Evolutionary conservation across 2,113 vertebrate species (phyloP).

Genomic region (Verasper variegatus): DNA sequence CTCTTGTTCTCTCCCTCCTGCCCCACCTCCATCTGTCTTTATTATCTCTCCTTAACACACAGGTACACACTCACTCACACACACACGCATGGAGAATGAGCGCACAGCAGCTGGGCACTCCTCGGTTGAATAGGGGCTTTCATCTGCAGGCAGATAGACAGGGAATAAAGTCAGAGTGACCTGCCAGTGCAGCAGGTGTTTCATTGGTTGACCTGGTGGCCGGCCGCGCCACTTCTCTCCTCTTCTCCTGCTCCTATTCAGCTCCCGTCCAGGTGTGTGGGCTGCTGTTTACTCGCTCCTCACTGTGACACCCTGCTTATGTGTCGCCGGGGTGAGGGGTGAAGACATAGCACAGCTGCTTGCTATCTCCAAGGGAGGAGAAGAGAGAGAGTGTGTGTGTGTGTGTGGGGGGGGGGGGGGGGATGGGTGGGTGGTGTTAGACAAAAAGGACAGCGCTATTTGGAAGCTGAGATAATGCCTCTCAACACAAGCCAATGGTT

Average conservation of each 20-base stretch:
- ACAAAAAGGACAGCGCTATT: constrained; percentile 51
- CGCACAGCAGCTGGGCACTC: constrained; percentile 76
- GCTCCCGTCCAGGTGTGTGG: constrained; percentile 71
- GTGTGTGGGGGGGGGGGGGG: neutral
- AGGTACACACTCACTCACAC: constrained; percentile 1
- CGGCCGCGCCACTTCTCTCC: constrained; percentile 39
- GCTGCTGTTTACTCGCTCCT: constrained; percentile 62
- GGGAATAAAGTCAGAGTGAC: constrained; percentile 68
- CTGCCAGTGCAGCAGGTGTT: constrained; percentile 79
- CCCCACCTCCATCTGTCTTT: constrained; percentile 45
- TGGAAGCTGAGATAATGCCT: constrained; percentile 58
- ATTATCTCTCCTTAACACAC: constrained; percentile 35
- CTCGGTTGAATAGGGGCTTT: constrained; percentile 77
- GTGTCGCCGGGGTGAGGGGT: constrained; percentile 45
- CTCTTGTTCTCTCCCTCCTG: constrained; percentile 30
- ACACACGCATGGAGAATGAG: constrained; percentile 25
- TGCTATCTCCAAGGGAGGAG: constrained; percentile 37
- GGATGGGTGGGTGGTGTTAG: constrained; percentile 45
- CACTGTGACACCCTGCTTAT: constrained; percentile 40
- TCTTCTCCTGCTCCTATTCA: constrained; percentile 34
- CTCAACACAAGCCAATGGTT: constrained; percentile 59
- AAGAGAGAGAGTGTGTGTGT: constrained; percentile 29
- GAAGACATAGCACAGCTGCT: constrained; percentile 64
- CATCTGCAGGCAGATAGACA: constrained; percentile 72
- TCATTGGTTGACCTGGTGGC: constrained; percentile 70